Evolutionary conservation across 1,140 invertebrate genomes (phyloP), one percentile per base, ranked within the genome.

Genomic region (Drosophila insularis): DNA sequence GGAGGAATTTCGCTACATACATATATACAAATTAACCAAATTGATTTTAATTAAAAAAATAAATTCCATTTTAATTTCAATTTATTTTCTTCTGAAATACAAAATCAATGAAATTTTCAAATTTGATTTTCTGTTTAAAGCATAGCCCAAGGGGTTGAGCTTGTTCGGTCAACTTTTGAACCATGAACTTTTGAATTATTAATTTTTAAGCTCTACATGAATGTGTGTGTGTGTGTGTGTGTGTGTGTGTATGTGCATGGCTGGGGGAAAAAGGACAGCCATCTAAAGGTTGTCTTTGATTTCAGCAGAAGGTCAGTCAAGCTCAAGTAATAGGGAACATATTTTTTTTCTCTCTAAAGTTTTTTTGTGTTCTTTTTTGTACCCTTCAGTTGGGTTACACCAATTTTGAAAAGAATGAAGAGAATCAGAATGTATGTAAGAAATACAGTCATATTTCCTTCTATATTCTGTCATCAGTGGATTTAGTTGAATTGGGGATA

Each of bases 151-250:
- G 27, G 63, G 14, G 66, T 63, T 68, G 37, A 10, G 53, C 63
- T 46, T 63, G 46, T 40, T 53, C 74, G 62, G 63, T 71, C 68
- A 46, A 61, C 67, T 71, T 80, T 69, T 74, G 53, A 81, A 68
- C 67, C 76, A 71, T 78, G 79, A 87, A 70, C 79, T 71, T 77
- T 89, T 89, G 84, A 89, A 89, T 89, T 89, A 89, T 89, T 89
- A 89, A 89, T 89, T 89, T 89, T 80, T 89, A 89, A 84, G 77
- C 84, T 78, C 54, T 53, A 19, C 58, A n/a, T n/a, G n/a, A n/a
- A n/a, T n/a, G 17, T 62, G 72, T 13, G 19, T 13, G 32, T 54
- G 17, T 39, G 39, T 53, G 54, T 43, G 69, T 59, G 21, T 13
- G 40, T 50, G 63, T 40, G 72, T 53, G 65, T 54, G 21, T 13